Percentiles rank a stretch among this genome's conserved stretches.
Conservation (phyloP, 2,113 vertebrate genomes). For the Oreotrochilus melanogaster region DNA sequence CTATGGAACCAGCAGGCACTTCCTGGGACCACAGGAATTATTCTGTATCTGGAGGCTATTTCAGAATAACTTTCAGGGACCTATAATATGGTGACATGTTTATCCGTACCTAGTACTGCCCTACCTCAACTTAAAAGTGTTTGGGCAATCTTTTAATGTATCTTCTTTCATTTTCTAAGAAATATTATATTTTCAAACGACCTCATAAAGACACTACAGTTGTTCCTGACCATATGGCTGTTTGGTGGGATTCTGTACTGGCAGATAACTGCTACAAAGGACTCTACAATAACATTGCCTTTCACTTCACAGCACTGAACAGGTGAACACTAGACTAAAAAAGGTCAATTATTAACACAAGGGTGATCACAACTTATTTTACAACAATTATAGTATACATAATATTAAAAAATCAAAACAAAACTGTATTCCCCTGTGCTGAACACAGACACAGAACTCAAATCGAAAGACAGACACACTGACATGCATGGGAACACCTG, state of each 20-base stretch:
- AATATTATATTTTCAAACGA: neutral
- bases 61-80: neutral
- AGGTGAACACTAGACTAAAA: neutral
- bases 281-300: neutral
- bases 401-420: neutral
- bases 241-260: neutral
- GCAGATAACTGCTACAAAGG: neutral
- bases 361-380: neutral
- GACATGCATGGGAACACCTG: neutral
- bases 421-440: neutral
- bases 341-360: neutral
- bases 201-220: neutral
- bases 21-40: neutral
- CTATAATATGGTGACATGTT: accelerated
- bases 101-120: neutral
- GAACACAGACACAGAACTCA: neutral
- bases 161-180: no score
- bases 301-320: neutral
- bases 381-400: neutral
- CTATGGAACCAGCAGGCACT: neutral
- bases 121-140: neutral
- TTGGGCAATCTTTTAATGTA: neutral
- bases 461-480: neutral
- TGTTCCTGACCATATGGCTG: neutral
- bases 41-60: neutral